Evolutionary conservation across 2,113 vertebrate species (phyloP).

Genomic region (Pelusios castaneus): DNA sequence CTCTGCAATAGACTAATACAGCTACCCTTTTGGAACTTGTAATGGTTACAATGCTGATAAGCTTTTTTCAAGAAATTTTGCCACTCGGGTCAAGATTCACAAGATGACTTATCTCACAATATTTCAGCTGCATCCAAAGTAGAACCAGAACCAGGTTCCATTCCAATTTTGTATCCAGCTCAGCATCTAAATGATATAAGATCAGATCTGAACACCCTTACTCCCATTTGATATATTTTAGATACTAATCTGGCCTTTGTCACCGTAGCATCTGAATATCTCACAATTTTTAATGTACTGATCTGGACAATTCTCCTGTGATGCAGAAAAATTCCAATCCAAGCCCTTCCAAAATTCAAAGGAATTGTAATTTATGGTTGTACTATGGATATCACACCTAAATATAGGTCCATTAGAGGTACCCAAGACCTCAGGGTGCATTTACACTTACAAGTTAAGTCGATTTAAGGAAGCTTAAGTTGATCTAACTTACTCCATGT

Average conservation of each 20-base stretch:
- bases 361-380: not conserved
- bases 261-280: not conserved
- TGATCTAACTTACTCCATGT: too few species aligned
- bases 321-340: not conserved
- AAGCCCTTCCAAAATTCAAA: slow-evolving; percentile 21
- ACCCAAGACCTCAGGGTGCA: slow-evolving; percentile 47
- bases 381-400: slow-evolving; percentile 46
- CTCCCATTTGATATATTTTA: not conserved
- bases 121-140: not conserved
- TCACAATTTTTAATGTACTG: not conserved
- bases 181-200: not conserved
- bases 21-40: too few species aligned
- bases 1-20: too few species aligned
- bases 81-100: not conserved
- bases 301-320: not conserved
- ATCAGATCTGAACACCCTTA: not conserved
- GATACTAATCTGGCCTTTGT: not conserved
- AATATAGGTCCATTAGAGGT: slow-evolving; percentile 20
- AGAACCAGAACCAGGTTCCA: not conserved
- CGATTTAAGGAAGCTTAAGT: too few species aligned
- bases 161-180: not conserved
- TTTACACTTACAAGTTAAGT: too few species aligned
- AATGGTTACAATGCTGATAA: not conserved
- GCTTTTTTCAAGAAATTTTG: not conserved
- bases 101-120: not conserved